Conservation (phyloP, 2,113 vertebrate genomes). For the Crocuta crocuta region DNA sequence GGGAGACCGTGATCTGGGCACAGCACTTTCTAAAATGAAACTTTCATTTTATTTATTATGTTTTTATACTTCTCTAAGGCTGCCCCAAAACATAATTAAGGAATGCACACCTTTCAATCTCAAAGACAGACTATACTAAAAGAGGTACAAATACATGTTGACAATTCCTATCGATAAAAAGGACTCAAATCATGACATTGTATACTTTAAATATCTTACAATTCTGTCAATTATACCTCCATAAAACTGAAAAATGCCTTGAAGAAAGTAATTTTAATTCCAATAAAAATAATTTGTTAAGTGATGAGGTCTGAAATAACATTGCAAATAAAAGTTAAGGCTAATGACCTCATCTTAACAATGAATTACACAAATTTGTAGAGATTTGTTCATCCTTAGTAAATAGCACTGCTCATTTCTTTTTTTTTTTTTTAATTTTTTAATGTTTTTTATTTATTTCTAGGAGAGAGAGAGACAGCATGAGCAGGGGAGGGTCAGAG, state of each 20-base stretch:
- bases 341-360: constrained; percentile 43
- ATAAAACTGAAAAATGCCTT: background rate
- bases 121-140: background rate
- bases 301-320: background rate
- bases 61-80: constrained; percentile 64
- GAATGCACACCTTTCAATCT: constrained; percentile 68
- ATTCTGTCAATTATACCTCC: background rate
- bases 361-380: constrained; percentile 62
- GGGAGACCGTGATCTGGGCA: too few species aligned
- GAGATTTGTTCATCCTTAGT: constrained; percentile 18
- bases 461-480: too few species aligned
- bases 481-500: too few species aligned
- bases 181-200: background rate
- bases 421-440: too few species aligned
- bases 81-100: constrained; percentile 73
- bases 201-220: background rate
- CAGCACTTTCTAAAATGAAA: constrained; percentile 80
- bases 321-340: constrained; percentile 36
- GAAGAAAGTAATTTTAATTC: constrained; percentile 59
- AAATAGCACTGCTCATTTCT: constrained; percentile 30
- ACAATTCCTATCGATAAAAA: background rate
- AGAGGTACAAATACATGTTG: constrained; percentile 24
- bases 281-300: constrained; percentile 25
- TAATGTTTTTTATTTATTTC: too few species aligned
- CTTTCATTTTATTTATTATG: constrained; percentile 70